Percentiles rank a stretch among this genome's conserved stretches.
Evolutionary conservation across 1,140 invertebrate genomes (phyloP).

Genomic region (Planococcus citri): DNA sequence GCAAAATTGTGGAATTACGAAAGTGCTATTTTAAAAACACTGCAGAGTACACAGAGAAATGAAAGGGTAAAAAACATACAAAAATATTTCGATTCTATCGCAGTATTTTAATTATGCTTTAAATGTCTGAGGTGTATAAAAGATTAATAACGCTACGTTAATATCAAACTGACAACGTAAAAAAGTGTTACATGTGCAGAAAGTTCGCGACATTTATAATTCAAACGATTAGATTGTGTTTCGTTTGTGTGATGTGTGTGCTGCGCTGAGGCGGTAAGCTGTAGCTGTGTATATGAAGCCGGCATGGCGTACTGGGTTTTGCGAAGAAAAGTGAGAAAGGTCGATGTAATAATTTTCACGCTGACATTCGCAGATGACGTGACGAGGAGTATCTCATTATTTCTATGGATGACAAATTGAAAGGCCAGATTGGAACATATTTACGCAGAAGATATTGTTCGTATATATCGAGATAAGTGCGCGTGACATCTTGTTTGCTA

Average conservation of each 20-base stretch:
- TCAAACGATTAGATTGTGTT: slow-evolving; percentile 7
- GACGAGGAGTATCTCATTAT: slow-evolving; percentile 17
- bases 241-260: background rate
- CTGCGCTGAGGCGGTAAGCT: too few relatives aligned
- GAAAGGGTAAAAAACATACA: too few relatives aligned
- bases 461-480: slow-evolving; percentile 3
- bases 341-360: slow-evolving; percentile 14
- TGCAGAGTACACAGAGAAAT: too few relatives aligned
- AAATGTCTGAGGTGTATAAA: background rate
- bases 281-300: too few relatives aligned
- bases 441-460: background rate
- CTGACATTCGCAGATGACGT: slow-evolving; percentile 15
- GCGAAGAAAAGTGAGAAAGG: background rate
- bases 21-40: too few relatives aligned
- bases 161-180: background rate
- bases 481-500: background rate
- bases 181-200: slow-evolving; percentile 2
- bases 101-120: too few relatives aligned
- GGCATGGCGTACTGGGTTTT: background rate
- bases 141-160: background rate
- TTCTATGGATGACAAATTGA: slow-evolving; percentile 13
- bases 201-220: background rate
- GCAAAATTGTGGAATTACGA: too few relatives aligned
- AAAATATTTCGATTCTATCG: too few relatives aligned
- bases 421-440: slow-evolving; percentile 6